Percentiles rank a stretch among this genome's conserved stretches.
phyloP scores from a whole-genome alignment of 2,888 invertebrate genomes.

The Ophion ellenae region DNA sequence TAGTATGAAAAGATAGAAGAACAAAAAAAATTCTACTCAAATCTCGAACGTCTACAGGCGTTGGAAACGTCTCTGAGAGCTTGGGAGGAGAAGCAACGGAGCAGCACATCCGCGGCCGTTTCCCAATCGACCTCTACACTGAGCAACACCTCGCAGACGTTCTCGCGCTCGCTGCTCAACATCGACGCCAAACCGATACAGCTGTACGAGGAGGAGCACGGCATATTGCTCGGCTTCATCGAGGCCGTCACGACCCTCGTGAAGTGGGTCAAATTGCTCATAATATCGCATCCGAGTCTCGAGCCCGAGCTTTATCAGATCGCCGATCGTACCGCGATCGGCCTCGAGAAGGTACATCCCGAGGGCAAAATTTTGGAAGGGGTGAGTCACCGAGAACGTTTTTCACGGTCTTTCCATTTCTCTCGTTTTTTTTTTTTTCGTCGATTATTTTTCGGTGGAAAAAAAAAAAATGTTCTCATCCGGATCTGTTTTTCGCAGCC shows the following conservation, averaged over 20 bases:
- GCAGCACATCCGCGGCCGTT: slow-evolving; percentile 82
- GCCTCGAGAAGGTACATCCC: slow-evolving; percentile 91
- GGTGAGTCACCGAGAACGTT: slow-evolving; percentile 79
- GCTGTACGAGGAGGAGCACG: slow-evolving; percentile 88
- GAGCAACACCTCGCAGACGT: slow-evolving; percentile 72
- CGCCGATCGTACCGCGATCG: slow-evolving; percentile 89
- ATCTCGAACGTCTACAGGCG: slow-evolving; percentile 83
- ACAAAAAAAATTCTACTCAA: not conserved
- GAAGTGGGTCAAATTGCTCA: slow-evolving; percentile 90
- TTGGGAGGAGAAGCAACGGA: slow-evolving; percentile 93
- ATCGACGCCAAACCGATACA: slow-evolving; percentile 85
- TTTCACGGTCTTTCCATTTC: not conserved
- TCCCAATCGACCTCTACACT: slow-evolving; percentile 78
- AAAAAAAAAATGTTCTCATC: not conserved
- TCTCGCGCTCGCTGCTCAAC: slow-evolving; percentile 77
- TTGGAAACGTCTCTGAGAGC: slow-evolving; percentile 95
- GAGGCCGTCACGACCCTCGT: slow-evolving; percentile 94
- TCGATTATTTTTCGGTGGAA: too few species aligned
- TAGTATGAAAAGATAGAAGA: not conserved
- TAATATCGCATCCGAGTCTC: slow-evolving; percentile 88
- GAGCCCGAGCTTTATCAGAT: slow-evolving; percentile 91
- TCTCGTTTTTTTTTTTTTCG: slow-evolving; percentile 19
- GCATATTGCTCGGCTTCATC: slow-evolving; percentile 90
- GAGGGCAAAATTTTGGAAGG: slow-evolving; percentile 92
- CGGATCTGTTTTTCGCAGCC: slow-evolving; percentile 83